Evolutionary conservation across 2,888 invertebrate genomes (phyloP), one percentile per base, ranked within the genome.

Genomic region (Hyalella azteca): DNA sequence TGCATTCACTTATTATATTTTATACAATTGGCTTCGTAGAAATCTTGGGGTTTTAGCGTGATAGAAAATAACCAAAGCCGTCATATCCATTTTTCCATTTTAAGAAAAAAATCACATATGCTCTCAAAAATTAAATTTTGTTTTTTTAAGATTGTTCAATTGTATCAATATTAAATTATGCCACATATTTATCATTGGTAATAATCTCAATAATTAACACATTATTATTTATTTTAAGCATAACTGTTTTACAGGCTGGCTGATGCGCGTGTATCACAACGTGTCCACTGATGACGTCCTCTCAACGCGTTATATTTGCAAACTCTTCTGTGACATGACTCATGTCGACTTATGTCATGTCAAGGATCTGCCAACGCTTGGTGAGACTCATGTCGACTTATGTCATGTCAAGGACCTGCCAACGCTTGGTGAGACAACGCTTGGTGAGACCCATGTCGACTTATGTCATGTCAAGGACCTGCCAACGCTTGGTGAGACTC

Each of bases 291-390:
- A 54, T 2, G 82, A 81, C 41, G 13, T 3, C 19, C 7, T 19
- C 9, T 79, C 49, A 13, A 77, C 48, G 19, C n/a, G 41, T 26
- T 73, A 73, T 29, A 75, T 82, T 19, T 82, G 82, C 36, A 32
- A 26, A 40, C 22, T 81, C 15, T 78, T 66, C 54, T 82, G 82
- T 48, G 49, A 36, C 22, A 32, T 79, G 45, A 29, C 11, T 1
- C 81, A 81, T 26, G 81, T 82, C 0, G 82, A 82, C 75, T 73
- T 82, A 26, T 82, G 82, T 39, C 66, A 79, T 15, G 82, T 82
- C 19, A 75, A 36, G 3, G 29, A 75, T 9, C 73, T 82, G 7
- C 82, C 82, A 15, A 29, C 9, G 3, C 49, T 82, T 5, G 82
- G 82, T 82, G 45, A 50, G 50, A 3, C 7, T 50, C 19, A 9